Percentiles rank a stretch among this genome's conserved stretches.
Conservation (phyloP, 2,888 invertebrate species). For the Lobophora halterata region DNA sequence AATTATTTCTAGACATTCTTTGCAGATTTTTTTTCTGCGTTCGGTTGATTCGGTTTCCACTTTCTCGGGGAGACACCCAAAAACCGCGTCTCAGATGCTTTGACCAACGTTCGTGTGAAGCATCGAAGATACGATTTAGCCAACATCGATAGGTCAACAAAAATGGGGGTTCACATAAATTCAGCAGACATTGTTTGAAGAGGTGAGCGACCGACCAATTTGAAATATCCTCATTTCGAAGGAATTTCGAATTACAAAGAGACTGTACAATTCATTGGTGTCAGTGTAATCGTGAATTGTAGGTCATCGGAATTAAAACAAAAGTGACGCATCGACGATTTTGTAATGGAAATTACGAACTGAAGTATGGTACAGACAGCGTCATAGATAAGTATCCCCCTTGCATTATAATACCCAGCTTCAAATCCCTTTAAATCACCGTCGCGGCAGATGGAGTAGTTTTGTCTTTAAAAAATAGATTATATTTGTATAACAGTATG, state of each 20-base stretch:
- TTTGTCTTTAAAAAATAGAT: too few species aligned
- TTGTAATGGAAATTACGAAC: background rate
- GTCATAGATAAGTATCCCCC: too few species aligned
- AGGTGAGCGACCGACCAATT: slow-evolving; percentile 24
- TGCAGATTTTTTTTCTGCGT: background rate
- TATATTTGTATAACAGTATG: too few species aligned
- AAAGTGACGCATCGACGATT: slow-evolving; percentile 4
- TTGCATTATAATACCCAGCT: too few species aligned
- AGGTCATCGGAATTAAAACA: slow-evolving; percentile 8
- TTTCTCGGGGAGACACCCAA: slow-evolving; percentile 29
- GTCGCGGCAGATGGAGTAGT: too few species aligned
- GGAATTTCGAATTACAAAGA: background rate
- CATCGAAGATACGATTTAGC: slow-evolving; percentile 29
- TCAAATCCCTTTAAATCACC: too few species aligned
- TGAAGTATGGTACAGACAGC: too few species aligned
- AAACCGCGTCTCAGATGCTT: slow-evolving; percentile 26
- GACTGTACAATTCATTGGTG: background rate
- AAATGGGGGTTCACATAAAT: slow-evolving; percentile 25
- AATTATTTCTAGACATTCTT: slow-evolving; percentile 8
- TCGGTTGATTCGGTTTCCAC: slow-evolving; percentile 20
- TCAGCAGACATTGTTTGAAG: slow-evolving; percentile 26
- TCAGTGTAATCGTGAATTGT: slow-evolving; percentile 8
- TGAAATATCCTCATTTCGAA: slow-evolving; percentile 4
- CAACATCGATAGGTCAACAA: slow-evolving; percentile 31
- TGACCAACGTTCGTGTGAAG: slow-evolving; percentile 9